These are phyloP conservation scores for Cordilura impudica DNA, from an alignment of 2,888 invertebrate species.

Conservation along the genomic window DNA sequence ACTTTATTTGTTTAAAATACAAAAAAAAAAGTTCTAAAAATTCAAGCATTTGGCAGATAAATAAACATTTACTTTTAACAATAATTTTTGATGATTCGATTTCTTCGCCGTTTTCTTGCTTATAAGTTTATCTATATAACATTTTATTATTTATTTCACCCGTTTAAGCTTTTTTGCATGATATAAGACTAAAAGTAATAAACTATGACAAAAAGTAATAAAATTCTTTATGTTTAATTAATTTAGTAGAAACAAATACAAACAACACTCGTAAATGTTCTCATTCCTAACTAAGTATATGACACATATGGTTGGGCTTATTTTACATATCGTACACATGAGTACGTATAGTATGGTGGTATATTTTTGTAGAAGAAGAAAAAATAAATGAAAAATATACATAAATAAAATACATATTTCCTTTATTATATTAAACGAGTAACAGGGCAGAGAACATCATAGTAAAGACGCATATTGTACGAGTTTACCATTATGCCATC, in stretches of 20 bases:
- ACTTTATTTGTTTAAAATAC: conserved; percentile 20
- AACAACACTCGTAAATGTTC: conserved; percentile 28
- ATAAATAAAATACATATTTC: conserved; percentile 50
- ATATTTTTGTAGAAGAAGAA: conserved; percentile 6
- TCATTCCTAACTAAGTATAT: conserved; percentile 53
- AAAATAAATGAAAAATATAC: conserved; percentile 1
- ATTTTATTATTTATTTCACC: conserved; percentile 38
- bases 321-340: conserved; percentile 37
- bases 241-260: conserved; percentile 43
- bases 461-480: conserved; percentile 13
- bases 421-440: conserved; percentile 54
- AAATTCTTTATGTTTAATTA: conserved; percentile 58
- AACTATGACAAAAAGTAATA: conserved; percentile 42
- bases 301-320: conserved; percentile 41
- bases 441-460: conserved; percentile 16
- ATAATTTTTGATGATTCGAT: not conserved
- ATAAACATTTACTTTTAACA: conserved; percentile 37
- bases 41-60: conserved; percentile 47
- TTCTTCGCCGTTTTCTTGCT: not conserved
- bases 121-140: not conserved
- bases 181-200: not conserved
- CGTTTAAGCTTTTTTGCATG: conserved; percentile 1
- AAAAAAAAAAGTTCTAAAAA: conserved; percentile 26
- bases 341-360: not conserved
- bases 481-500: not conserved